Base-by-base conservation (phyloP, 1,140 invertebrate species). In the Plectrocnemia conspersa region DNA sequence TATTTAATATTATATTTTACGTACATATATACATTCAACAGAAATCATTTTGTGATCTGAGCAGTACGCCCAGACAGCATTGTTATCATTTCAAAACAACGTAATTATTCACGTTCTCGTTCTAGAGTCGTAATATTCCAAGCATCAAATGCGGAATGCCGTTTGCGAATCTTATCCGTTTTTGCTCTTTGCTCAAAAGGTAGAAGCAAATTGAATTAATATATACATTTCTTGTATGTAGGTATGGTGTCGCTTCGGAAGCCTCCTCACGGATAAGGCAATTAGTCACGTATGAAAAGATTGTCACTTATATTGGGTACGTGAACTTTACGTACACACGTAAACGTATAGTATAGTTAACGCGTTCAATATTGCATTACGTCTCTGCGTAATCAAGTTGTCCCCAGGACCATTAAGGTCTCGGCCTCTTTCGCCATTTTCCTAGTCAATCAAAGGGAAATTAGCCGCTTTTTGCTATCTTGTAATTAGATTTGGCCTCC, bases 401-500 rank as follows among this genome's bases (percentile, higher is more conserved):
- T 48, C 46, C 16, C 46, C 16, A 15, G 18, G 29, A 5, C 46
- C 16, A 48, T 48, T 48, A 35, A 13, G 16, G 27, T 32, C 18
- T 32, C 29, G 15, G 10, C 35, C 23, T 13, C 44, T 2, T 9
- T 15, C 40, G 16, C 22, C 40, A 32, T 13, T 13, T n/a, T 22
- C 24, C 22, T 16, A 33, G 41, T 54, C 52, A 54, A 54, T 54
- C 52, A 54, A 54, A 54, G 29, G 22, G 15, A 33, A 54, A 54
- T 54, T 54, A 54, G 52, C 52, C 42, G 52, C 41, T 45, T 54
- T 40, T 54, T 54, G 40, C 40, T 44, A 3, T 44, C 42, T 40
- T 22, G 16, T 54, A 54, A 54, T 54, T 54, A 54, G 52, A 54
- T 54, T 54, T 44, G 13, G 25, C n/a, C n/a, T n/a, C n/a, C n/a